Evolutionary conservation across 2,797 vertebrate genomes (phyloP).

Genomic region (Nannoperca obscura): DNA sequence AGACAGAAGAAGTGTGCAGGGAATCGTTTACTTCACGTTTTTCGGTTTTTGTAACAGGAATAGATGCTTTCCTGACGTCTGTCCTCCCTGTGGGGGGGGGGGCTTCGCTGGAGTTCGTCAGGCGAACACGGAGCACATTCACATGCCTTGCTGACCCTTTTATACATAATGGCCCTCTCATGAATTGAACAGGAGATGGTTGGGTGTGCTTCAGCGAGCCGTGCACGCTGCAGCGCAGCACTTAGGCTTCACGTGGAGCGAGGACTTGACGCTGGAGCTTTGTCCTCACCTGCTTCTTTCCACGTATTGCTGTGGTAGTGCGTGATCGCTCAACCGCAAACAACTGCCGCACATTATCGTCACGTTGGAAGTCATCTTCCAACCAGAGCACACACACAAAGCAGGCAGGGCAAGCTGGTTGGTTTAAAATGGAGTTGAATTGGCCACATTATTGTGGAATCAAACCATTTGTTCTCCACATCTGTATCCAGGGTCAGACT

Average conservation of each 20-base stretch:
- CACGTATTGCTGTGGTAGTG: conserved; percentile 27
- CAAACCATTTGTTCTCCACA: background rate
- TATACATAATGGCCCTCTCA: conserved; percentile 72
- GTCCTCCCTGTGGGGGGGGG: conserved; percentile 40
- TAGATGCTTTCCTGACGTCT: conserved; percentile 21
- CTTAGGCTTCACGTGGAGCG: conserved; percentile 56
- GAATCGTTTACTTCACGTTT: conserved; percentile 10
- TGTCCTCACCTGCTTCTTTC: conserved; percentile 33
- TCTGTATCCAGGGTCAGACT: background rate
- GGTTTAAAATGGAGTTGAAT: too few species aligned
- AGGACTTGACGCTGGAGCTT: conserved; percentile 35
- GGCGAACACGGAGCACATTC: conserved; percentile 53
- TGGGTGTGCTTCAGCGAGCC: conserved; percentile 69
- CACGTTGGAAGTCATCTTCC: background rate
- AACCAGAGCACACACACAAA: background rate
- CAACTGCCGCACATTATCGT: background rate
- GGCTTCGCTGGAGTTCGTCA: conserved; percentile 50
- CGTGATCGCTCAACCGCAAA: conserved; percentile 37
- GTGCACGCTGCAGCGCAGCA: conserved; percentile 41
- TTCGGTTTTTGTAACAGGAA: conserved; percentile 31
- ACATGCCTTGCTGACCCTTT: conserved; percentile 73
- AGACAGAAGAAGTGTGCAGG: conserved; percentile 29
- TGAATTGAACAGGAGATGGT: conserved; percentile 74
- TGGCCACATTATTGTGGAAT: conserved; percentile 21
- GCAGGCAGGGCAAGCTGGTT: too few species aligned